Evolutionary conservation across 2,113 vertebrate genomes (phyloP).

Genomic region (Empidonax traillii): DNA sequence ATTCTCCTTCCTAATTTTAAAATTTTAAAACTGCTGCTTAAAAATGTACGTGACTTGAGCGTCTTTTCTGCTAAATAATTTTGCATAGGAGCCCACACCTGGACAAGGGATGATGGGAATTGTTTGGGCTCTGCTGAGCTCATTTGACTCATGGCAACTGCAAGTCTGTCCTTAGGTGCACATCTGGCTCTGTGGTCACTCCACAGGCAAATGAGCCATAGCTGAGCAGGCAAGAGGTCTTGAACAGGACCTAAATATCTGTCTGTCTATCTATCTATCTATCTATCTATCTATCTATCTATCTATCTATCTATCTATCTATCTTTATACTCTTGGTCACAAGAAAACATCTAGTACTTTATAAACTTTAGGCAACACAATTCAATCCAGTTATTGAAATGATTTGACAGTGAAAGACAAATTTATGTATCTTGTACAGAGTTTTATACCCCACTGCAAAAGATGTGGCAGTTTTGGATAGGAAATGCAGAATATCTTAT

Average conservation of each 20-base stretch:
- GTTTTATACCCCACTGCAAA: background rate
- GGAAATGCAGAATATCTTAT: background rate
- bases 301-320: too few species aligned
- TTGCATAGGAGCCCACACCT: background rate
- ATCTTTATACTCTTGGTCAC: background rate
- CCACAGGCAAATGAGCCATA: background rate
- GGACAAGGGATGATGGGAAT: background rate
- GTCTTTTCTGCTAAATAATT: background rate
- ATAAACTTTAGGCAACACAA: background rate
- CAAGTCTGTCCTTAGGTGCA: rapidly evolving
- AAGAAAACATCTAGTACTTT: background rate
- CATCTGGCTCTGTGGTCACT: background rate
- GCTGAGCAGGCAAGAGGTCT: background rate
- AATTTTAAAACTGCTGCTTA: background rate
- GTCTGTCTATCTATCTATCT: too few species aligned
- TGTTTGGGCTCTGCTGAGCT: background rate
- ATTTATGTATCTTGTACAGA: background rate
- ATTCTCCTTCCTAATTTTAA: background rate
- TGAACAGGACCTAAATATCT: background rate
- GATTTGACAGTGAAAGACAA: background rate
- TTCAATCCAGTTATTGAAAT: background rate
- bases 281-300: background rate
- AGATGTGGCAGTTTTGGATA: background rate
- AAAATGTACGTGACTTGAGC: rapidly evolving
- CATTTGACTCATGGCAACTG: background rate